phyloP scores from a whole-genome alignment of 1,140 invertebrate genomes.

The Armadillidium nasatum region DNA sequence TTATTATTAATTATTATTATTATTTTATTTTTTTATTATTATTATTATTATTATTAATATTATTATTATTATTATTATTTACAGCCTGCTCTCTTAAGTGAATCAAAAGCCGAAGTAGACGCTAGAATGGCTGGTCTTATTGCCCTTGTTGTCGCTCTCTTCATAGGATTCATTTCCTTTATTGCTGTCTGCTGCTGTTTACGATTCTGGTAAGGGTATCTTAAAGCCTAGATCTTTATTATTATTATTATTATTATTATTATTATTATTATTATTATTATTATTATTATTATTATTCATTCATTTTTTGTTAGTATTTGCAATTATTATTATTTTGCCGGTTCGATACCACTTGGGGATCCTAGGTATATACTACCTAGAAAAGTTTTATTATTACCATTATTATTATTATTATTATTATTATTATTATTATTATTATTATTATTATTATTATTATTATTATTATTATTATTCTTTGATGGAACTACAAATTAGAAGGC shows the following conservation, averaged over 20 bases:
- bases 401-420: too few species aligned
- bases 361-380: too few species aligned
- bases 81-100: conserved; percentile 55
- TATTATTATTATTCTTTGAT: too few species aligned
- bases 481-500: too few species aligned
- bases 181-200: conserved; percentile 82
- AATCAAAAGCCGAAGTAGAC: conserved; percentile 64
- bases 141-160: conserved; percentile 74
- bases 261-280: too few species aligned
- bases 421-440: too few species aligned
- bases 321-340: too few species aligned
- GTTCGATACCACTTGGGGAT: too few species aligned
- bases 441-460: too few species aligned
- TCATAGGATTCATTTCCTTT: conserved; percentile 80
- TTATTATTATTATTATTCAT: too few species aligned
- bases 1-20: background rate
- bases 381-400: too few species aligned
- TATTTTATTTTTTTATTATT: conserved; percentile 45
- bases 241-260: background rate
- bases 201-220: conserved; percentile 64
- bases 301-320: too few species aligned
- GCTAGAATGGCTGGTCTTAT: conserved; percentile 77
- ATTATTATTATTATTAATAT: conserved; percentile 80
- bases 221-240: background rate
- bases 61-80: conserved; percentile 54